Percentiles rank a stretch among this genome's conserved stretches.
phyloP scores from a whole-genome alignment of 2,888 invertebrate species.

The Laspeyria flexula region DNA sequence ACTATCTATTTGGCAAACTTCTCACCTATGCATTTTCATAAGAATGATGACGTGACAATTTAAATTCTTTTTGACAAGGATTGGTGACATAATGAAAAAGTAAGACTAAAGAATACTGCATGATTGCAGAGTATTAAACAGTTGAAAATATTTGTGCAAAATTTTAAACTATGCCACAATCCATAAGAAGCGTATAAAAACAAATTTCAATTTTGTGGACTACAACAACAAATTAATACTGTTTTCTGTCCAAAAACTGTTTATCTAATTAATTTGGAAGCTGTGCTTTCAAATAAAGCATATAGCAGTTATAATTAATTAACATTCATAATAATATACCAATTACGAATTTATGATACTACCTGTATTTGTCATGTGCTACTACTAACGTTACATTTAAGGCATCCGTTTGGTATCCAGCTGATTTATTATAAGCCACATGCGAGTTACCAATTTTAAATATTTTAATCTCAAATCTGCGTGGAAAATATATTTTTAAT shows the following conservation, averaged over 20 bases:
- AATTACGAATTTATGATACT: background rate
- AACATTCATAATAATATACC: background rate
- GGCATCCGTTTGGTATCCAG: background rate
- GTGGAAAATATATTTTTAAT: constrained; percentile 36
- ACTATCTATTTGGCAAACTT: no score
- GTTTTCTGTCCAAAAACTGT: background rate
- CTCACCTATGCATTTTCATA: no score
- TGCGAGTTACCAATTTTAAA: constrained; percentile 18
- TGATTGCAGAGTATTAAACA: no score
- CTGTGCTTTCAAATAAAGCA: background rate
- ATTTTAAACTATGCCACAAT: background rate
- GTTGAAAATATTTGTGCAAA: background rate
- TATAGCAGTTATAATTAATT: background rate
- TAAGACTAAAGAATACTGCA: no score
- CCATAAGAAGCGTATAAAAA: background rate
- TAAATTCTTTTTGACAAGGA: no score
- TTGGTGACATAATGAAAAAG: no score
- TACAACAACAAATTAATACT: background rate
- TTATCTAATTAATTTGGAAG: background rate
- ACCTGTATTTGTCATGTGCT: background rate
- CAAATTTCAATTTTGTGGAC: background rate
- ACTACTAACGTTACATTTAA: background rate
- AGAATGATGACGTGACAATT: no score
- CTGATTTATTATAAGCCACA: constrained; percentile 10
- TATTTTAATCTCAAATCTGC: constrained; percentile 35